Conservation (phyloP, 2,797 vertebrate genomes). For the Semaprochilodus insignis region DNA sequence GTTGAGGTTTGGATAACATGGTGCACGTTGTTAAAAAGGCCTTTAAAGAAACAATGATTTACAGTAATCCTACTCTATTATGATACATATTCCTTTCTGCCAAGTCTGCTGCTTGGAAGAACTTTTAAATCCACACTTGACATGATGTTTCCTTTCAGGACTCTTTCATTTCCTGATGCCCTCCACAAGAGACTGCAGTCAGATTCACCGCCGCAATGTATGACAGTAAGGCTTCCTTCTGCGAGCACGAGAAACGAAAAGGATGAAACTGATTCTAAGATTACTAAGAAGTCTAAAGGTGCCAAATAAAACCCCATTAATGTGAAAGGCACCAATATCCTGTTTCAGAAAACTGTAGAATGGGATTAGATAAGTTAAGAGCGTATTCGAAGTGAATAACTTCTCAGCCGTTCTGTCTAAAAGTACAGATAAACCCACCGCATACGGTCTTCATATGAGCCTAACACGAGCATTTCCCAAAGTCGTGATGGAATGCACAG, state of each 20-base stretch:
- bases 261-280: neutral
- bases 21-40: conserved; percentile 21
- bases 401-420: conserved; percentile 39
- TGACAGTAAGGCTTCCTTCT: neutral
- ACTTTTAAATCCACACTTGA: neutral
- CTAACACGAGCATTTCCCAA: conserved; percentile 36
- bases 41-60: neutral
- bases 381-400: neutral
- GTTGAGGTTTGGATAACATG: conserved; percentile 42
- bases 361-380: neutral
- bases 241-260: neutral
- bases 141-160: conserved; percentile 14
- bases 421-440: conserved; percentile 48
- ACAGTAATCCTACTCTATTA: neutral
- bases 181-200: neutral
- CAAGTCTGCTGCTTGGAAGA: neutral
- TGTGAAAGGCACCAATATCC: neutral
- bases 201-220: neutral
- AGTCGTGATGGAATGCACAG: neutral
- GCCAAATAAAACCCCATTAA: neutral
- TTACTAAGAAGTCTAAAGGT: neutral
- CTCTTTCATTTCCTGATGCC: conserved; percentile 28
- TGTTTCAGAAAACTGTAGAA: neutral
- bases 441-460: conserved; percentile 71
- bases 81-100: neutral